These are phyloP conservation scores for Vimba vimba DNA, from an alignment of 2,113 vertebrate genomes.

Conservation along the genomic window DNA sequence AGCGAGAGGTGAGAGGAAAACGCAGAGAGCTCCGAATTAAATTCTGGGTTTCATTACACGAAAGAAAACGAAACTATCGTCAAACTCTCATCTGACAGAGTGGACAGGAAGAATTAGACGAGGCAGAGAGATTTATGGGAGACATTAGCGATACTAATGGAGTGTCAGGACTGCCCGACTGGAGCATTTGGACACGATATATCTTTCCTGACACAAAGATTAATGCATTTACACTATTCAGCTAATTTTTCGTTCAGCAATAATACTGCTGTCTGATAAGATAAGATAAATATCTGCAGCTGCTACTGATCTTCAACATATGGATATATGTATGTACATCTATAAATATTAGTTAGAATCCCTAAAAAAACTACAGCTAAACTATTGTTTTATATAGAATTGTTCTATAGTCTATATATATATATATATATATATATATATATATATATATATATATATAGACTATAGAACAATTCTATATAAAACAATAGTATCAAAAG, in stretches of 20 bases:
- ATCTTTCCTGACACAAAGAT: constrained; percentile 21
- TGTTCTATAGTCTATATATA: too few species aligned
- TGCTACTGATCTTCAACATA: constrained; percentile 20
- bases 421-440: too few species aligned
- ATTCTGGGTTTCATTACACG: not conserved
- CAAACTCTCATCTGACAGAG: not conserved
- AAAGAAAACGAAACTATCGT: not conserved
- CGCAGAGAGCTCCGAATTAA: not conserved
- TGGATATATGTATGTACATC: not conserved
- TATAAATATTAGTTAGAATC: not conserved
- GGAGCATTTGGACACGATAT: constrained; percentile 1
- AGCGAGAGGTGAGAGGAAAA: constrained; percentile 27
- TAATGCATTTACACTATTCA: constrained; percentile 6
- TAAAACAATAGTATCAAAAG: too few species aligned
- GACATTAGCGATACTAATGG: constrained; percentile 44
- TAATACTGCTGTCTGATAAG: constrained; percentile 2
- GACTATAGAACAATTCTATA: too few species aligned
- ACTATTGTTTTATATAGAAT: too few species aligned
- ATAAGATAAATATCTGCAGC: constrained; percentile 19
- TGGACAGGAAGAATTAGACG: constrained; percentile 22
- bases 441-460: too few species aligned
- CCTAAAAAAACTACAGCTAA: not conserved
- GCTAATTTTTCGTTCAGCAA: constrained; percentile 1
- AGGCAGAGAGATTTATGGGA: constrained; percentile 36
- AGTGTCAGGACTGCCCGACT: constrained; percentile 28